Conservation (phyloP, 2,113 vertebrate genomes). For the Nettapus auritus region DNA sequence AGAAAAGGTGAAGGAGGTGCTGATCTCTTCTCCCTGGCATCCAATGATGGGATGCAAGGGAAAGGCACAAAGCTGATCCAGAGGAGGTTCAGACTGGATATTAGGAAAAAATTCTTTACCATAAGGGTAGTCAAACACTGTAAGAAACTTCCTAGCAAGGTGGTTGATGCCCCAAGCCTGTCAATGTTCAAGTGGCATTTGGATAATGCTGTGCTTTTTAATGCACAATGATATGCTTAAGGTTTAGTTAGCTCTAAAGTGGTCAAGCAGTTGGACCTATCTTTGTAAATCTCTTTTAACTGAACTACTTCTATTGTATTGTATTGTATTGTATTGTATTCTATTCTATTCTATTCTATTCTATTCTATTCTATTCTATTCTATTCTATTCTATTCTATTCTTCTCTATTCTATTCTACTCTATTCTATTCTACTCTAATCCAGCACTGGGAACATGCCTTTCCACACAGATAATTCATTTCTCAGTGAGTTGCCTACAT, state of each 20-base stretch:
- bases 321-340: no score
- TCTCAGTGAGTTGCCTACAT: not conserved
- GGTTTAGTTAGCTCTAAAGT: not conserved
- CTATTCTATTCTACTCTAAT: not conserved
- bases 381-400: not conserved
- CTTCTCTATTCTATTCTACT: not conserved
- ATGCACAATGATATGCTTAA: not conserved
- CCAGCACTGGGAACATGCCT: not conserved
- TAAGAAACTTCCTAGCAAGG: not conserved
- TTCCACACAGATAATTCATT: not conserved
- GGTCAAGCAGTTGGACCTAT: not conserved
- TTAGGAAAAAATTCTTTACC: not conserved
- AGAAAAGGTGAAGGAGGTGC: not conserved
- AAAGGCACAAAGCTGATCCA: not conserved
- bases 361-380: not conserved
- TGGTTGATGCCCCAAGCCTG: not conserved
- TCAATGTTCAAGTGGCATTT: not conserved
- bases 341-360: not conserved
- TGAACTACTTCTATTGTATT: not conserved
- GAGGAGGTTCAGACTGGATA: not conserved
- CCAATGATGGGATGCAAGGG: not conserved
- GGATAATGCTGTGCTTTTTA: no score
- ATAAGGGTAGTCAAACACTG: not conserved
- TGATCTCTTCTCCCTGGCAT: not conserved
- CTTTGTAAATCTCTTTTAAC: not conserved